Percentiles rank a stretch among this genome's conserved stretches.
phyloP scores from a whole-genome alignment of 2,113 vertebrate genomes.

The Urocitellus parryii region DNA sequence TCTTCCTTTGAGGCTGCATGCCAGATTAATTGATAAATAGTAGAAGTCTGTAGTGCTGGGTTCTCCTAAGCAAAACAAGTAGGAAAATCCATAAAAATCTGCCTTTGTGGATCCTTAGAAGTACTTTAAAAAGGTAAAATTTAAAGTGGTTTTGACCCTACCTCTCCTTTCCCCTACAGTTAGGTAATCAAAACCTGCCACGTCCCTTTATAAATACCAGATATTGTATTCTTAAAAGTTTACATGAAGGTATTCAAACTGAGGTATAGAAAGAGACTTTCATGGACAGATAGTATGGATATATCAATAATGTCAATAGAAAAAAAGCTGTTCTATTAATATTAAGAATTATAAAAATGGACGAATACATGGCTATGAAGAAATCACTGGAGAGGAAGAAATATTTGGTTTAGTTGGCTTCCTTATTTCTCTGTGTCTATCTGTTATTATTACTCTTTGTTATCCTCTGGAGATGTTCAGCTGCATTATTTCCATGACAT shows the following conservation, averaged over 20 bases:
- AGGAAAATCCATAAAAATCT: conserved; percentile 88
- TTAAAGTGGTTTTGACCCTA: conserved; percentile 79
- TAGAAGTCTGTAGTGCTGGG: conserved; percentile 85
- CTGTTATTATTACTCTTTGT: background rate
- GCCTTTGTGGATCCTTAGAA: conserved; percentile 83
- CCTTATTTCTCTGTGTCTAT: background rate
- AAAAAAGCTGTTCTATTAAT: background rate
- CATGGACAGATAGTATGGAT: background rate
- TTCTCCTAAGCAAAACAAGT: conserved; percentile 89
- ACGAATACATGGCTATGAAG: background rate
- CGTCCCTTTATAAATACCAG: conserved; percentile 51
- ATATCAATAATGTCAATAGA: background rate
- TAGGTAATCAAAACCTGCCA: conserved; percentile 48
- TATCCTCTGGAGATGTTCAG: background rate
- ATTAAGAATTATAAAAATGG: background rate
- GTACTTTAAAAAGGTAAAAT: conserved; percentile 83
- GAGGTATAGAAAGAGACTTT: background rate
- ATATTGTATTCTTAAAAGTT: conserved; percentile 62
- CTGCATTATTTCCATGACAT: conserved; percentile 4
- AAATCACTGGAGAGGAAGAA: background rate
- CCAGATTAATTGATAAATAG: conserved; percentile 92
- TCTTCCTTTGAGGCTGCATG: conserved; percentile 89
- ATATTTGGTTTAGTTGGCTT: background rate
- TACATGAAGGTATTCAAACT: conserved; percentile 27
- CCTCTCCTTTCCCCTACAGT: conserved; percentile 38